phyloP scores from a whole-genome alignment of 2,113 vertebrate species.

The Xyliphius kryptos region DNA sequence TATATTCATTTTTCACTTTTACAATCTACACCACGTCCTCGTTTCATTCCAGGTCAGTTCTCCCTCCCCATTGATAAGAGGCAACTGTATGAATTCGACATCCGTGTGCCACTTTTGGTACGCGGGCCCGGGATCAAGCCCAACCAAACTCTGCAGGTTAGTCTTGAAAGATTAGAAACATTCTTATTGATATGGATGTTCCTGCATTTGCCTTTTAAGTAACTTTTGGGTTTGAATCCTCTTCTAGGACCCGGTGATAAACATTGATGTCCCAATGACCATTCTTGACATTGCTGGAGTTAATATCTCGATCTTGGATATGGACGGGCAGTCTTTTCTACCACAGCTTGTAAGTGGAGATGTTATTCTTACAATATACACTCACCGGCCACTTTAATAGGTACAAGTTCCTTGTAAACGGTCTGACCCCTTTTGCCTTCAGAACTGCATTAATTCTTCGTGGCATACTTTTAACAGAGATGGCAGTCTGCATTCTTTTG shows the following conservation, averaged over 20 bases:
- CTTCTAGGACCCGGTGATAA: slow-evolving; percentile 61
- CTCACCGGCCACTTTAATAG: too few relatives aligned
- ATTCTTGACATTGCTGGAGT: slow-evolving; percentile 67
- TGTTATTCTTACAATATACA: too few relatives aligned
- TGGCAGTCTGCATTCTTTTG: too few relatives aligned
- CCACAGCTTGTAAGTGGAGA: slow-evolving; percentile 64
- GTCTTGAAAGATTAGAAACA: neutral
- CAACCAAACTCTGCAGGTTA: slow-evolving; percentile 60
- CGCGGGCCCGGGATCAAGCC: slow-evolving; percentile 68
- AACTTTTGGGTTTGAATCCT: neutral
- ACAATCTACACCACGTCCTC: neutral
- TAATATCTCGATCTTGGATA: slow-evolving; percentile 51
- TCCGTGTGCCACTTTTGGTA: slow-evolving; percentile 65
- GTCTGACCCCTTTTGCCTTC: too few relatives aligned
- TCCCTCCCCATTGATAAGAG: slow-evolving; percentile 72
- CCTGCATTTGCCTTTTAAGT: too few relatives aligned
- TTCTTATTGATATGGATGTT: too few relatives aligned
- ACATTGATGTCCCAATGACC: slow-evolving; percentile 68
- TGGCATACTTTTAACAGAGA: too few relatives aligned
- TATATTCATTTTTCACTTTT: neutral
- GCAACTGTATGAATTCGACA: slow-evolving; percentile 74
- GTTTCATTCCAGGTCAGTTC: slow-evolving; percentile 62
- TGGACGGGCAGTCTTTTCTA: slow-evolving; percentile 71
- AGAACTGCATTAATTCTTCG: too few relatives aligned
- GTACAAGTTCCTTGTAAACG: too few relatives aligned